Evolutionary conservation across 2,113 vertebrate genomes (phyloP).

Genomic region (Pseudois nayaur): DNA sequence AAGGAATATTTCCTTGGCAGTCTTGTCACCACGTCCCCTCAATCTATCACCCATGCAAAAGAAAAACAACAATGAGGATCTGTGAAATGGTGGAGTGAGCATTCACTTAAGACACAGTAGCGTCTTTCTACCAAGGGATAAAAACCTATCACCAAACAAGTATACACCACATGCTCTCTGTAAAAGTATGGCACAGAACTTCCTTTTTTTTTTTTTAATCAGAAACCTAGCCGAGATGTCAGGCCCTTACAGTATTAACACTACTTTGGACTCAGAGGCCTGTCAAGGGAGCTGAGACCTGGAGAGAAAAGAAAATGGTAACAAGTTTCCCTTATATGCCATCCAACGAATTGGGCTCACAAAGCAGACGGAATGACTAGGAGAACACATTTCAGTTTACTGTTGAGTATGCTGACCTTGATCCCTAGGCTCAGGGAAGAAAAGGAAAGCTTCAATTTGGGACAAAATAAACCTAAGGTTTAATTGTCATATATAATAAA

Average conservation of each 20-base stretch:
- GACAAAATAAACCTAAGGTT: neutral
- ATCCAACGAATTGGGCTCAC: neutral
- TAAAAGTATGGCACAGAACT: neutral
- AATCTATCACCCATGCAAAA: neutral
- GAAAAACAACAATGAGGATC: neutral
- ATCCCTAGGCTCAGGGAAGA: neutral
- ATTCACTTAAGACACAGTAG: neutral
- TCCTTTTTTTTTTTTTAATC: neutral
- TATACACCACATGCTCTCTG: neutral
- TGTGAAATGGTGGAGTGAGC: neutral
- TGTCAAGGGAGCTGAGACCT: neutral
- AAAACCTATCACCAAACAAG: constrained; percentile 36
- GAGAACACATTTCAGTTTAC: neutral
- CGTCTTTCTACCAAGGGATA: constrained; percentile 9
- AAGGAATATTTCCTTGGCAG: neutral
- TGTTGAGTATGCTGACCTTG: fast-evolving
- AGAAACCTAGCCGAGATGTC: neutral
- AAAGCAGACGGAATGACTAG: neutral
- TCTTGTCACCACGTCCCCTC: neutral
- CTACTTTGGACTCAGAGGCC: neutral
- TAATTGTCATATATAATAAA: neutral
- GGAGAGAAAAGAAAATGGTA: neutral
- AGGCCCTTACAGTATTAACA: neutral
- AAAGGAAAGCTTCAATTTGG: neutral
- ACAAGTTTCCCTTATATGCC: neutral